Evolutionary conservation across 2,113 vertebrate species (phyloP).

Genomic region (Nettapus auritus): DNA sequence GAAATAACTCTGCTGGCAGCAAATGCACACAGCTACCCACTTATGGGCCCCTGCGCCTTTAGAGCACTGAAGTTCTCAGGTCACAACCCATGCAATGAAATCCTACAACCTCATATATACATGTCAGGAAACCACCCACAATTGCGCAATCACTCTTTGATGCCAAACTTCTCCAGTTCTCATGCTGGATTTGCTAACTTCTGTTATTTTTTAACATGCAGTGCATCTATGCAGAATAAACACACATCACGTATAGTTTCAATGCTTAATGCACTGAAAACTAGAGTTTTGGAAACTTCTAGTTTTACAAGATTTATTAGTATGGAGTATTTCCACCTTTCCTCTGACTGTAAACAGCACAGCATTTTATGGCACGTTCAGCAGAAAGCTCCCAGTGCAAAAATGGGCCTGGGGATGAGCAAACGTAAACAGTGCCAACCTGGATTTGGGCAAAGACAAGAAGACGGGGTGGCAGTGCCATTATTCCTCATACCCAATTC

Average conservation of each 20-base stretch:
- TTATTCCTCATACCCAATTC: accelerated
- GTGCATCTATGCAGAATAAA: neutral
- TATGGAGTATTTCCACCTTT: neutral
- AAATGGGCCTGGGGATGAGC: neutral
- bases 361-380: too few species aligned
- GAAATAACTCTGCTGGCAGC: neutral
- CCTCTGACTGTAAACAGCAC: too few species aligned
- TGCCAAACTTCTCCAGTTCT: neutral
- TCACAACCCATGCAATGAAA: neutral
- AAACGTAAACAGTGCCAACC: neutral
- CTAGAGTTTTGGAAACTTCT: neutral
- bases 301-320: neutral
- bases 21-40: neutral
- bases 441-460: neutral
- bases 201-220: neutral
- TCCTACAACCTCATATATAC: neutral
- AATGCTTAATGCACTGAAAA: neutral
- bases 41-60: neutral
- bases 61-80: neutral
- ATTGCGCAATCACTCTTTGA: neutral
- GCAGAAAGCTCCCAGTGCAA: neutral
- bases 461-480: too few species aligned
- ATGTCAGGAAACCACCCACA: neutral
- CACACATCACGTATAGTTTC: too few species aligned
- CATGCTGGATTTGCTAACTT: neutral